These are phyloP conservation scores for Spodoptera frugiperda DNA, from an alignment of 1,140 invertebrate species.

Conservation along the genomic window DNA sequence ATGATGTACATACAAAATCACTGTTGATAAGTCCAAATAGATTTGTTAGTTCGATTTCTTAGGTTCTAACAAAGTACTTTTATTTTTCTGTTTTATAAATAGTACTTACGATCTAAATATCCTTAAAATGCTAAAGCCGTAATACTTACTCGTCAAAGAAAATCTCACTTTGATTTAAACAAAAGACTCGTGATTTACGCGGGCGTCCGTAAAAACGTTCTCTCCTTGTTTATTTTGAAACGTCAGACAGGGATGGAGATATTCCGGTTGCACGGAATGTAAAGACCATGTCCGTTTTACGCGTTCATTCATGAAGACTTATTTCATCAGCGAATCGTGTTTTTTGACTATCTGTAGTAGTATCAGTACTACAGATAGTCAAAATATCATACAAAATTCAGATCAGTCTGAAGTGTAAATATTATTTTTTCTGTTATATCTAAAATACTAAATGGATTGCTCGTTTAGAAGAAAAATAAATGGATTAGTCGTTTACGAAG, in stretches of 20 bases:
- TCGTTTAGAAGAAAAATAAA: no score
- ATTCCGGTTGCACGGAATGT: conserved; percentile 22
- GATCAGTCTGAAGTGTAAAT: no score
- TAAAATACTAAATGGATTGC: no score
- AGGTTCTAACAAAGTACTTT: background rate
- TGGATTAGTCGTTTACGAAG: no score
- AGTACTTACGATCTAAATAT: conserved; percentile 1
- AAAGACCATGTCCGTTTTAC: background rate
- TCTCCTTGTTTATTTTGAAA: conserved; percentile 33
- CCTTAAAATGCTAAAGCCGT: conserved; percentile 16
- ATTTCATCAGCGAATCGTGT: background rate
- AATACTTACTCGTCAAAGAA: conserved; percentile 34
- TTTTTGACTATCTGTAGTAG: no score
- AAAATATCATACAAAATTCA: no score
- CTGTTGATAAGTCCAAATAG: no score
- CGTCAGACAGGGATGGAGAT: conserved; percentile 32
- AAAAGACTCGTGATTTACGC: conserved; percentile 40
- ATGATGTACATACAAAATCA: no score
- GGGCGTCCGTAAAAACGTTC: conserved; percentile 28
- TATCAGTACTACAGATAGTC: no score
- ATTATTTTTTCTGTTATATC: no score
- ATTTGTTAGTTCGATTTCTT: no score
- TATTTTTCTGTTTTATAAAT: background rate
- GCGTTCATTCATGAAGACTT: background rate
- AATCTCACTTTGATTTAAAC: conserved; percentile 42